Evolutionary conservation across 2,888 invertebrate genomes (phyloP).

Genomic region (Linnaemya tessellans): DNA sequence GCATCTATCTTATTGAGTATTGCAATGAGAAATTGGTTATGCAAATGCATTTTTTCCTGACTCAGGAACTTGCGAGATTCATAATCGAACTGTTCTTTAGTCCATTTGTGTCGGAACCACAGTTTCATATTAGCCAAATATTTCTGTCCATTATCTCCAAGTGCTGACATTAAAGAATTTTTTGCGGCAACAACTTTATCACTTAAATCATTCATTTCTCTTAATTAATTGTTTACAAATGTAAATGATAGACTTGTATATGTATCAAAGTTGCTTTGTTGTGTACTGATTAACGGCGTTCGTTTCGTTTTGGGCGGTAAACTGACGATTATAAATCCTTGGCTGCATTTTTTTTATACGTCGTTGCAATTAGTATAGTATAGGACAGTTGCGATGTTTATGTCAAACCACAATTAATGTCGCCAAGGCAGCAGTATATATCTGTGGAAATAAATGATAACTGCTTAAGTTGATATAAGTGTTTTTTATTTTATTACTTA

Average conservation of each 20-base stretch:
- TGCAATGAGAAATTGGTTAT: slow-evolving; percentile 93
- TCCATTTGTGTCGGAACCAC: slow-evolving; percentile 90
- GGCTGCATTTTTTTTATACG: too few species aligned
- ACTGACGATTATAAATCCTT: too few species aligned
- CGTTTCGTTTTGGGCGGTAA: too few species aligned
- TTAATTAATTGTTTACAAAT: not conserved
- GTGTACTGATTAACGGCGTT: too few species aligned
- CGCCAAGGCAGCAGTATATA: too few species aligned
- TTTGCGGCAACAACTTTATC: slow-evolving; percentile 80
- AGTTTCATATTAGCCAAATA: slow-evolving; percentile 90
- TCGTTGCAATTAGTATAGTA: too few species aligned
- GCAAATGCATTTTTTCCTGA: slow-evolving; percentile 90
- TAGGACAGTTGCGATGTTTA: too few species aligned
- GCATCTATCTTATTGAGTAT: slow-evolving; percentile 89
- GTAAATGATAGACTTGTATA: not conserved
- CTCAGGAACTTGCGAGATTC: slow-evolving; percentile 90
- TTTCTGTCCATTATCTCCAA: slow-evolving; percentile 88
- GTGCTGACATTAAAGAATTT: slow-evolving; percentile 80
- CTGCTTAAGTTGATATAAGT: too few species aligned
- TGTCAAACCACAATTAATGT: too few species aligned
- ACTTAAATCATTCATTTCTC: slow-evolving; percentile 77
- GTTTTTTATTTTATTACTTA: too few species aligned
- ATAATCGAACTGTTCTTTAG: slow-evolving; percentile 92
- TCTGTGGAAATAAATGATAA: too few species aligned
- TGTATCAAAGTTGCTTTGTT: too few species aligned